These are phyloP conservation scores for Eudyptes chrysolophus DNA, from an alignment of 2,113 vertebrate species.

Conservation along the genomic window DNA sequence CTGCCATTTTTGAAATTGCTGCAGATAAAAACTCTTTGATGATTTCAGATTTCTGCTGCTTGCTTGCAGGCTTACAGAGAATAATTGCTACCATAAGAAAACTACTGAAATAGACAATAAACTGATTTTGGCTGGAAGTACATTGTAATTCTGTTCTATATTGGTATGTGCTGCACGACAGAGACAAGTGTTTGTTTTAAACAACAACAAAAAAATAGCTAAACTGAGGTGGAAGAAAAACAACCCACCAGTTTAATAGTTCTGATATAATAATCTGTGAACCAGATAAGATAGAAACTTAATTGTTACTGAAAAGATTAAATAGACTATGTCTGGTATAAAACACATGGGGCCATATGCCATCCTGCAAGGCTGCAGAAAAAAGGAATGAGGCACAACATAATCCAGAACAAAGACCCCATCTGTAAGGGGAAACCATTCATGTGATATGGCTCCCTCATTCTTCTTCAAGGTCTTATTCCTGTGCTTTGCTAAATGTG, in stretches of 20 bases:
- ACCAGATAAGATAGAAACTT: slow-evolving; percentile 56
- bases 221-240: slow-evolving; percentile 46
- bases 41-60: slow-evolving; percentile 80
- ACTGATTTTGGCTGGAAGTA: slow-evolving; percentile 79
- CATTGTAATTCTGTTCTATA: slow-evolving; percentile 81
- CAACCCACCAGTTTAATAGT: slow-evolving; percentile 63
- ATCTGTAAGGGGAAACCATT: background rate
- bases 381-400: background rate
- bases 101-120: slow-evolving; percentile 81
- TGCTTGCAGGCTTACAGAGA: slow-evolving; percentile 80
- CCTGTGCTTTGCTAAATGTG: background rate
- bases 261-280: slow-evolving; percentile 66
- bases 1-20: slow-evolving; percentile 82
- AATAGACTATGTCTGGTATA: slow-evolving; percentile 53
- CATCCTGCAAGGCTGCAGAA: background rate
- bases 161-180: slow-evolving; percentile 72
- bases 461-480: background rate
- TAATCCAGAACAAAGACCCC: slow-evolving; percentile 5
- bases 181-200: slow-evolving; percentile 78
- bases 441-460: background rate
- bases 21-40: slow-evolving; percentile 81
- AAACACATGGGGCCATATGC: slow-evolving; percentile 43
- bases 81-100: slow-evolving; percentile 82
- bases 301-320: slow-evolving; percentile 73
- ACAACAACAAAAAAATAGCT: slow-evolving; percentile 68